Base-by-base conservation (phyloP, 1,140 invertebrate genomes). In the Drosophila ananassae region DNA sequence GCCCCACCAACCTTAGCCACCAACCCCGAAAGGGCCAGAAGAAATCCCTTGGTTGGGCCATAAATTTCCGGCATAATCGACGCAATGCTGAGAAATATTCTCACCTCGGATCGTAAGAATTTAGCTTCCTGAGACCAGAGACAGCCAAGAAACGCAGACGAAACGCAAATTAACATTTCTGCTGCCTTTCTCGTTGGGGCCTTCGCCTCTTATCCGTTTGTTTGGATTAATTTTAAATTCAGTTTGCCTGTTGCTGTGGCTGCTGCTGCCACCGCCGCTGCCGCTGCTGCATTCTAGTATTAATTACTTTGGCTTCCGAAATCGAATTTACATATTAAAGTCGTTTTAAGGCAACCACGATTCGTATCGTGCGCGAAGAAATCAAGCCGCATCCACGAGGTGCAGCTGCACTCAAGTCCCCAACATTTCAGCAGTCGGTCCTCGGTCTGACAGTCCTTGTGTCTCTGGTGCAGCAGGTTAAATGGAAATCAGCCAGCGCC, bases 321-420 rank as follows among this genome's bases (percentile, higher is more conserved):
- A 90, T 90, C 89, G 89, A 90, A 90, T 90, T 90, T 90, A 90
- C 89, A 90, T 90, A 90, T 90, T 90, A 89, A 90, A 90, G 82
- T 90, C 89, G 79, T 90, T 90, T 90, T 74, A 73, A 82, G 76
- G 76, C 76, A 89, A 68, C 57, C 63, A 89, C 79, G 84, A 89
- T 85, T 69, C 79, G 84, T 87, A 79, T 83, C 83, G 76, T 83
- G 73, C 75, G 79, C 83, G 75, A 72, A 80, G 73, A 79, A 84
- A 84, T 73, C 67, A 77, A 79, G 61, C 67, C 59, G 54, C 55
- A 82, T 74, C 74, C 75, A 63, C 46, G 64, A 79, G 72, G 68
- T 79, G 76, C 75, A 78, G 76, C 68, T 66, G 61, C 75, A 62
- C 51, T 21, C n/a, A 7, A 32, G n/a, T 12, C 28, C 28, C 3